Conservation (phyloP, 53 echinoderm and acorn worm genomes). For the Echinarachnius parma region DNA sequence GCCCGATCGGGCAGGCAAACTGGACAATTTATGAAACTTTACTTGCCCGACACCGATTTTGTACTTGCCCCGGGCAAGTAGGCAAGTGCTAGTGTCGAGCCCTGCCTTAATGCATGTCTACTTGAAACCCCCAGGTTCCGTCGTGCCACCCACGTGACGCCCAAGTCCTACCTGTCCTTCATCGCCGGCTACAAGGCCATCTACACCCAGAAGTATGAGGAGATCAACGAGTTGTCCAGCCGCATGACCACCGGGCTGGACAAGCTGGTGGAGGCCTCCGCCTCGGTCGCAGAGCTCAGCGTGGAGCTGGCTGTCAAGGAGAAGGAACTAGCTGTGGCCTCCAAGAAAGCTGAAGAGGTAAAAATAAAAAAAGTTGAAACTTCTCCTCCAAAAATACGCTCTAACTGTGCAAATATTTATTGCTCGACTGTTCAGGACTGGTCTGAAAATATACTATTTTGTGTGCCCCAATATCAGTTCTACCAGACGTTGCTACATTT, state of each 20-base stretch:
- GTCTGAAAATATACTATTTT: too few relatives aligned
- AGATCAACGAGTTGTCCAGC: slow-evolving; percentile 88
- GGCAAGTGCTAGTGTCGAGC: too few relatives aligned
- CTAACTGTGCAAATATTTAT: too few relatives aligned
- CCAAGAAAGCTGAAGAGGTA: slow-evolving; percentile 86
- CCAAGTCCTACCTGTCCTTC: slow-evolving; percentile 98
- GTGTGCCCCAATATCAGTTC: too few relatives aligned
- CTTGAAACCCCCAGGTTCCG: slow-evolving; percentile 82
- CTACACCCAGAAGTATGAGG: slow-evolving; percentile 73
- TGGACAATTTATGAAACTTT: too few relatives aligned
- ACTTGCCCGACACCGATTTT: too few relatives aligned
- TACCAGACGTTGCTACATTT: background rate
- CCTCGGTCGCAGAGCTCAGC: slow-evolving; percentile 85
- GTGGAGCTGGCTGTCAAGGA: slow-evolving; percentile 84
- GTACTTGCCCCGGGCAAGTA: too few relatives aligned
- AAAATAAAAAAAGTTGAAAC: too few relatives aligned
- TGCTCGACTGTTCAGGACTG: too few relatives aligned
- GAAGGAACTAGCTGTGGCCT: slow-evolving; percentile 96
- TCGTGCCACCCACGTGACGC: slow-evolving; percentile 96
- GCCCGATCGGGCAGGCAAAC: too few relatives aligned
- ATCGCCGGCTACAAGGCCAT: slow-evolving; percentile 99
- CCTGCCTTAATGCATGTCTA: too few relatives aligned
- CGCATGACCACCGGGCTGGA: slow-evolving; percentile 99
- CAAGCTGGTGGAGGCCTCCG: slow-evolving; percentile 94
- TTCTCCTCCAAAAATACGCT: too few relatives aligned